phyloP scores from a whole-genome alignment of 2,113 vertebrate genomes.

The Microcebus lehilahytsara region DNA sequence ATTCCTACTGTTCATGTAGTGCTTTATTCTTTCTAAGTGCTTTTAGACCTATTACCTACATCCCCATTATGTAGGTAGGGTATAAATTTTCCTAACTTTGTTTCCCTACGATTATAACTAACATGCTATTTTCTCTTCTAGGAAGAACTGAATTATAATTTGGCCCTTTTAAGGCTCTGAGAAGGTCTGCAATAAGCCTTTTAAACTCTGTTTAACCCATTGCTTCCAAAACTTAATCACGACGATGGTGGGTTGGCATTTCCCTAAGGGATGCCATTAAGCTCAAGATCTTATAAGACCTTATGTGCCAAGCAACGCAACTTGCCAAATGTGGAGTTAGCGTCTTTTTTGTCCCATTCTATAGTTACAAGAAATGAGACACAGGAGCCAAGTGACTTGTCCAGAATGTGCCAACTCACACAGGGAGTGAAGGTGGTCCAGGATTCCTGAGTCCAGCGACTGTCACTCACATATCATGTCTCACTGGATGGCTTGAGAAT shows the following conservation, averaged over 20 bases:
- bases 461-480: fast-evolving
- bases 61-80: neutral
- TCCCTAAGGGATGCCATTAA: neutral
- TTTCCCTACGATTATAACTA: neutral
- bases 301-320: neutral
- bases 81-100: neutral
- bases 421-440: neutral
- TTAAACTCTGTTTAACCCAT: neutral
- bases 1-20: neutral
- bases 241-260: neutral
- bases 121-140: neutral
- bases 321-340: neutral
- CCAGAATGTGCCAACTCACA: neutral
- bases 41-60: neutral
- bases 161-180: neutral
- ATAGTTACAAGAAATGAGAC: neutral
- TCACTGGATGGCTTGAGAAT: neutral
- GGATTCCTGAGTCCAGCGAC: neutral
- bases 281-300: too few relatives aligned
- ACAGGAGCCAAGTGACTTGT: neutral
- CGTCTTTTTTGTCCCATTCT: neutral
- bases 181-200: neutral
- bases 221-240: neutral
- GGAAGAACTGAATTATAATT: neutral
- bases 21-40: neutral